Base-by-base conservation (phyloP, 2,888 invertebrate species). In the Orthosia gothica region DNA sequence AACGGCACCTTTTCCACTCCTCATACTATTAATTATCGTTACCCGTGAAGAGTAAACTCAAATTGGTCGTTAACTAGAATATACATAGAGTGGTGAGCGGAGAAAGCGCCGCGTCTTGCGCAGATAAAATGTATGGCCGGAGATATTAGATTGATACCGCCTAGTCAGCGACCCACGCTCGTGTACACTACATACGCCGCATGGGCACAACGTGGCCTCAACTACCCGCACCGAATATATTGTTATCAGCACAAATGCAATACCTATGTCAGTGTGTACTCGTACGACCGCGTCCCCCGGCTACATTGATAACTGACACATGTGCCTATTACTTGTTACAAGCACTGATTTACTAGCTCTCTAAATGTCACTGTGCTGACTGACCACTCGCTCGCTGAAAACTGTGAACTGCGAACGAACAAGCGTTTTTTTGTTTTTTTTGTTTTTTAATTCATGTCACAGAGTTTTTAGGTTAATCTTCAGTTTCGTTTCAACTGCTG, bases 71-170 rank as follows among this genome's bases (percentile, higher is more conserved):
- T 83, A 76, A 72, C 64, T 73, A 63, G 20, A 70, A 70, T 79
- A 71, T 69, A 79, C 52, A 75, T 57, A 67, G 12, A 65, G 52
- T 73, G 49, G 76, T 69, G 76, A 81, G 23, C 54, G 54, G 70
- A 67, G 72, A 69, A 70, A 84, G 68, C 70, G 57, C 57, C 71
- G 63, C 78, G 76, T 87, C 84, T 86, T 84, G 74, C 70, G 78
- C 26, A 72, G 71, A 71, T 84, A 81, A 85, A 86, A 88, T 84
- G 81, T 88, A 87, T 82, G 76, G 82, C 78, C 74, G 82, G 83
- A 85, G 84, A 87, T 84, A 76, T 85, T 75, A 89, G 88, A 91
- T 91, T 88, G 89, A 90, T 89, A 88, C 80, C 72, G 84, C 81
- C 67, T 72, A 77, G 83, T 79, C 78, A 84, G 83, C 80, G 84